These are phyloP conservation scores for Hippocampus guttulatus DNA, from an alignment of 2,113 vertebrate genomes.

Conservation along the genomic window DNA sequence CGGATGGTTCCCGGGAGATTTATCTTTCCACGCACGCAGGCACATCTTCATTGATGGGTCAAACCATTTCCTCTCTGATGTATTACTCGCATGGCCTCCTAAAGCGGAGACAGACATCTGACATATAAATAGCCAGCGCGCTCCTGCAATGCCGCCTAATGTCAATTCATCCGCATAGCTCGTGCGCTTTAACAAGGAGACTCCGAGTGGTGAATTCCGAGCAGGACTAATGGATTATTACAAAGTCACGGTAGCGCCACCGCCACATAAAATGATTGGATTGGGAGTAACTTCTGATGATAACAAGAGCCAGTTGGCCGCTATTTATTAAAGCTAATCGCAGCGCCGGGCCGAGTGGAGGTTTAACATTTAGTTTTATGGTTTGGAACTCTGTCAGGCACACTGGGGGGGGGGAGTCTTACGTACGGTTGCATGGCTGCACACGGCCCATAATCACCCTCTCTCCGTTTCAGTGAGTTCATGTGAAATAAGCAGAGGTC, in stretches of 20 bases:
- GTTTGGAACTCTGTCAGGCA: conserved; percentile 44
- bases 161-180: conserved; percentile 19
- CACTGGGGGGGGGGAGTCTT: conserved; percentile 35
- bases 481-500: conserved; percentile 8
- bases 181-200: conserved; percentile 31
- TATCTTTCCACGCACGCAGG: conserved; percentile 37
- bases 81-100: conserved; percentile 29
- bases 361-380: conserved; percentile 60
- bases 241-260: conserved; percentile 17
- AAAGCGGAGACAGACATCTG: conserved; percentile 34
- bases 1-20: conserved; percentile 60
- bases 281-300: conserved; percentile 22
- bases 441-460: conserved; percentile 60
- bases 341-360: conserved; percentile 30
- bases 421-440: conserved; percentile 54
- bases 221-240: conserved; percentile 26
- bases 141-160: conserved; percentile 7
- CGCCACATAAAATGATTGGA: conserved; percentile 4
- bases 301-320: conserved; percentile 18
- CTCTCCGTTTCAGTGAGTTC: conserved; percentile 62
- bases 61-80: conserved; percentile 36
- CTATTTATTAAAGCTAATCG: conserved; percentile 34
- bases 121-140: conserved; percentile 34
- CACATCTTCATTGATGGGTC: conserved; percentile 34
- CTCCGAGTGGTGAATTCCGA: conserved; percentile 19